Evolutionary conservation across 2,113 vertebrate species (phyloP).

Genomic region (Fulica atra): DNA sequence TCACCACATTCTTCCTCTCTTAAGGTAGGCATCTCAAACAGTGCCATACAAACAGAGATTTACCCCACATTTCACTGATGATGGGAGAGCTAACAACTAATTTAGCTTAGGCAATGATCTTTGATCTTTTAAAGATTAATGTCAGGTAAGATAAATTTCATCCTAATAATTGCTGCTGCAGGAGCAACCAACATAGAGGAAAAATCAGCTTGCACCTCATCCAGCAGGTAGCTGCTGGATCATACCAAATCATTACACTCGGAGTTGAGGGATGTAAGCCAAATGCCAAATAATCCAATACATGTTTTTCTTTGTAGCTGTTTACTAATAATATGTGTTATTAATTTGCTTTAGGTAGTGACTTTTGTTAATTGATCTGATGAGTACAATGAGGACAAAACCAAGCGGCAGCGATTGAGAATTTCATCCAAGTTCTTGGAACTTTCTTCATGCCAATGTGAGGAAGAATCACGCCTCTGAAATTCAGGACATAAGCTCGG

Average conservation of each 20-base stretch:
- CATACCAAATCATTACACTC: not conserved
- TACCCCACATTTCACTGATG: not conserved
- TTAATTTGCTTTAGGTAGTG: not conserved
- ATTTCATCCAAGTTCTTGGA: not conserved
- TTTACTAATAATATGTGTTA: not conserved
- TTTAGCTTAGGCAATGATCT: not conserved
- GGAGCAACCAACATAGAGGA: not conserved
- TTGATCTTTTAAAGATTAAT: not conserved
- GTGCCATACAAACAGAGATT: not conserved
- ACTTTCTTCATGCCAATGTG: not conserved
- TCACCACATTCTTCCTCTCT: not conserved
- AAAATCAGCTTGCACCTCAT: not conserved
- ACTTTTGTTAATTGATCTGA: not conserved
- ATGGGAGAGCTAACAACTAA: not conserved
- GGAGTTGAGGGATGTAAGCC: not conserved
- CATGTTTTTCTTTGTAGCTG: not conserved
- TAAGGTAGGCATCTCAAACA: not conserved
- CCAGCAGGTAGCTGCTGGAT: not conserved
- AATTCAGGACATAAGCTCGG: not conserved
- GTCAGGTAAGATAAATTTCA: not conserved
- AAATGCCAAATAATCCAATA: not conserved
- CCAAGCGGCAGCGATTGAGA: not conserved
- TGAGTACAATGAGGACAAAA: not conserved
- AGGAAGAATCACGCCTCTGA: not conserved
- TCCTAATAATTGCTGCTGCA: not conserved